A percentile compares a stretch with the other conserved stretches of the same genome.
phyloP scores from a whole-genome alignment of 2,797 vertebrate species.

The Telmatherina bonti region DNA sequence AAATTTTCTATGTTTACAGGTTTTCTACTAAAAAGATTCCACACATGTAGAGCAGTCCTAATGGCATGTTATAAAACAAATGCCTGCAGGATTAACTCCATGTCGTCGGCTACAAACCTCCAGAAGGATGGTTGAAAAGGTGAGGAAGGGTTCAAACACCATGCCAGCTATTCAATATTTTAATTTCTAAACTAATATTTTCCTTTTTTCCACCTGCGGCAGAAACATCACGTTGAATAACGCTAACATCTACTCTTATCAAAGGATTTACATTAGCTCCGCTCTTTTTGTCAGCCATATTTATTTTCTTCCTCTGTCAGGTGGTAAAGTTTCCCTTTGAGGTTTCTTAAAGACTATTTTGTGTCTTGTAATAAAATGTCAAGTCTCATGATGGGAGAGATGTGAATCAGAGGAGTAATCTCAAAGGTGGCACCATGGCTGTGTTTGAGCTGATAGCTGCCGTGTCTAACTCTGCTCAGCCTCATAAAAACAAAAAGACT shows the following conservation, averaged over 20 bases:
- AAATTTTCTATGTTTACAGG: too few relatives aligned
- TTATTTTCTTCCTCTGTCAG: constrained; percentile 21
- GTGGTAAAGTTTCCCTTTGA: constrained; percentile 60
- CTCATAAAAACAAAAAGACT: constrained; percentile 46
- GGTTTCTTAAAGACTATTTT: constrained; percentile 74
- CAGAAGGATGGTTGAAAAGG: too few relatives aligned
- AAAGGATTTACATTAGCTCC: constrained; percentile 38
- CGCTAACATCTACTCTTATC: constrained; percentile 27
- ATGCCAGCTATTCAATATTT: too few relatives aligned
- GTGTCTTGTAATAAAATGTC: constrained; percentile 79
- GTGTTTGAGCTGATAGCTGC: constrained; percentile 70
- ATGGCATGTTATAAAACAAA: too few relatives aligned
- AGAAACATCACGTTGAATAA: constrained; percentile 7
- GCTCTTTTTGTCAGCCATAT: constrained; percentile 38
- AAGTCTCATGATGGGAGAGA: constrained; percentile 70
- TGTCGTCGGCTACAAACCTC: too few relatives aligned
- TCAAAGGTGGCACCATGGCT: constrained; percentile 63
- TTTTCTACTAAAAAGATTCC: too few relatives aligned
- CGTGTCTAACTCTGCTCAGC: constrained; percentile 57
- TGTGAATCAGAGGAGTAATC: constrained; percentile 75
- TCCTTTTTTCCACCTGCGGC: not conserved
- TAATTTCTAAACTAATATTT: too few relatives aligned
- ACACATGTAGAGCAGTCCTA: too few relatives aligned
- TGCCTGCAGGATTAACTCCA: too few relatives aligned
- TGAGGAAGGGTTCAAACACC: too few relatives aligned